Evolutionary conservation across 2,797 vertebrate genomes (phyloP).

Genomic region (Lacerta agilis): DNA sequence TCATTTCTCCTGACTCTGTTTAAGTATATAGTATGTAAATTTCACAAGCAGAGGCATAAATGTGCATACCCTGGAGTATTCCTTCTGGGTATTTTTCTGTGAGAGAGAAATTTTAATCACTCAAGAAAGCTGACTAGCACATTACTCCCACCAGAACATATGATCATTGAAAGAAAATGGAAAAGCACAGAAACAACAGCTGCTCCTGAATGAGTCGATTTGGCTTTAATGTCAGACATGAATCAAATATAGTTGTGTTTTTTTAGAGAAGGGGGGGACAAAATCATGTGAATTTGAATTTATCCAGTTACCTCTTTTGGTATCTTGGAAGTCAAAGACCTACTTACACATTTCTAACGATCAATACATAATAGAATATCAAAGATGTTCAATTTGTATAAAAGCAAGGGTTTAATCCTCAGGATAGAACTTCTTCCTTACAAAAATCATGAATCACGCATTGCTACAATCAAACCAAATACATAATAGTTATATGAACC

Average conservation of each 20-base stretch:
- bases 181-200: conserved; percentile 60
- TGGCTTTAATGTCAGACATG: conserved; percentile 63
- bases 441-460: neutral
- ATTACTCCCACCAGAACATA: conserved; percentile 60
- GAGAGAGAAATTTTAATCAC: conserved; percentile 31
- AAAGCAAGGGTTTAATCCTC: neutral
- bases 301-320: conserved; percentile 54
- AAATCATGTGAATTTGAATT: conserved; percentile 59
- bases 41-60: conserved; percentile 33
- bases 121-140: conserved; percentile 64
- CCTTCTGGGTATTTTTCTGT: conserved; percentile 54
- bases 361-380: rapidly evolving
- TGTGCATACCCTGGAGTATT: conserved; percentile 27
- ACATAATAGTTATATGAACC: neutral
- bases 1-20: neutral
- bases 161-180: conserved; percentile 67
- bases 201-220: conserved; percentile 69
- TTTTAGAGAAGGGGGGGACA: conserved; percentile 24
- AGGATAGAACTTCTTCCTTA: neutral
- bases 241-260: conserved; percentile 63
- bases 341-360: conserved; percentile 11
- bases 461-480: neutral
- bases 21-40: conserved; percentile 31
- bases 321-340: conserved; percentile 37
- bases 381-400: neutral